phyloP scores from a whole-genome alignment of 2,797 vertebrate genomes.

The Pseudochirops cupreus region DNA sequence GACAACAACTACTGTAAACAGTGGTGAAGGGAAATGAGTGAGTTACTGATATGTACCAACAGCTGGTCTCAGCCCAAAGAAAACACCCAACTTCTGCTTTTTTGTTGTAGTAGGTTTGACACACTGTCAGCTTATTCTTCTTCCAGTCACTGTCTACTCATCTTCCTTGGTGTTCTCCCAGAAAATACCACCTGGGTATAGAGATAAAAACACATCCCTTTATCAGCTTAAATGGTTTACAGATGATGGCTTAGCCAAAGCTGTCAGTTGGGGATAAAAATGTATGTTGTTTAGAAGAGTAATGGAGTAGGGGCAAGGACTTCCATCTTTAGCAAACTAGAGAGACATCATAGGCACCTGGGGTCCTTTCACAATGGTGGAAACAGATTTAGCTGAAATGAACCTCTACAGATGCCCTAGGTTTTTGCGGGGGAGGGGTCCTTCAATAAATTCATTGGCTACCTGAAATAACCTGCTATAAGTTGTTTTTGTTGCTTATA shows the following conservation, averaged over 20 bases:
- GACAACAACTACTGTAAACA: not conserved
- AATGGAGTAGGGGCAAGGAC: constrained; percentile 9
- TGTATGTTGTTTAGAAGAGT: constrained; percentile 20
- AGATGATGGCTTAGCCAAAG: constrained; percentile 27
- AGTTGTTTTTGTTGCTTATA: not conserved
- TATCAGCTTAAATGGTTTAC: constrained; percentile 20
- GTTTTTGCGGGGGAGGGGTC: not conserved
- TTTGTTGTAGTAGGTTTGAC: not conserved
- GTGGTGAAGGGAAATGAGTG: not conserved
- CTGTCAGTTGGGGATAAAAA: constrained; percentile 45
- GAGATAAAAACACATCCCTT: not conserved
- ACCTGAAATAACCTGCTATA: not conserved
- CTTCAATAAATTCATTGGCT: not conserved
- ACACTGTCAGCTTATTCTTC: not conserved
- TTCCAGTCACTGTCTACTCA: not conserved
- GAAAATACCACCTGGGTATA: not conserved
- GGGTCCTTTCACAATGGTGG: constrained; percentile 13
- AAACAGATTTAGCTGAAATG: not conserved
- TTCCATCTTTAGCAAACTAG: constrained; percentile 9
- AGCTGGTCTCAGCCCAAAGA: not conserved
- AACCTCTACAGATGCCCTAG: too few species aligned
- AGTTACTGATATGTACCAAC: not conserved
- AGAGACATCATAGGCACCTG: not conserved
- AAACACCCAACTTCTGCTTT: not conserved
- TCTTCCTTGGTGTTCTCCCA: not conserved